phyloP scores from a whole-genome alignment of 2,113 vertebrate species.

The Pelobates fuscus region DNA sequence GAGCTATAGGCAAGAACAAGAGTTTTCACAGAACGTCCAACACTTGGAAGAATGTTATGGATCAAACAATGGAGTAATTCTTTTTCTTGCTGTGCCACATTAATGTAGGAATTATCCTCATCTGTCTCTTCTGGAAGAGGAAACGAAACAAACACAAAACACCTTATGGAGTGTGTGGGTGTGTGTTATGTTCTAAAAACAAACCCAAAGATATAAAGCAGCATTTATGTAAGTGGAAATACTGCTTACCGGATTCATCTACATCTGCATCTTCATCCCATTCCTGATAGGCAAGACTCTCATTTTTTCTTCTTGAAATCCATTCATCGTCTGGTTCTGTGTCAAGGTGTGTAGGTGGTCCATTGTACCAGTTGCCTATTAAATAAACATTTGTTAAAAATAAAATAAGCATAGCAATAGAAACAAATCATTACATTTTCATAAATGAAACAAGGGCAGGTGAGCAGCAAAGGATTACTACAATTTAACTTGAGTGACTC shows the following conservation, averaged over 20 bases:
- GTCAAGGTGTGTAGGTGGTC: constrained; percentile 78
- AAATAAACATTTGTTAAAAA: constrained; percentile 18
- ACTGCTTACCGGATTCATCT: constrained; percentile 86
- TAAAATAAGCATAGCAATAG: no score
- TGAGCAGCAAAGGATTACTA: no score
- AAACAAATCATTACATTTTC: no score
- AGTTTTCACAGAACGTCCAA: constrained; percentile 87
- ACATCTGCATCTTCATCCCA: constrained; percentile 97
- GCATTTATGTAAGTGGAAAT: background rate
- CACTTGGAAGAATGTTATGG: constrained; percentile 84
- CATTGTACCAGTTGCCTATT: constrained; percentile 84
- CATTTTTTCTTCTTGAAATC: constrained; percentile 83
- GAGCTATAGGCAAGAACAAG: constrained; percentile 91
- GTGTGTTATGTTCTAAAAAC: no score
- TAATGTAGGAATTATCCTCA: constrained; percentile 77
- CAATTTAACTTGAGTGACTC: no score
- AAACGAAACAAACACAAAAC: constrained; percentile 45
- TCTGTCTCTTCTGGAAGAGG: constrained; percentile 76
- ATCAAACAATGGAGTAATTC: constrained; percentile 87
- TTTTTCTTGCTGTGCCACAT: constrained; percentile 84
- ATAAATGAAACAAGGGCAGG: no score
- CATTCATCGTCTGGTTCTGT: constrained; percentile 88
- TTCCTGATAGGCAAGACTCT: constrained; percentile 87
- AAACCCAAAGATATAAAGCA: no score
- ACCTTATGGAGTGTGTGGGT: background rate